Evolutionary conservation across 2,888 invertebrate genomes (phyloP), one percentile per base, ranked within the genome.

Genomic region (Meloe dianella): DNA sequence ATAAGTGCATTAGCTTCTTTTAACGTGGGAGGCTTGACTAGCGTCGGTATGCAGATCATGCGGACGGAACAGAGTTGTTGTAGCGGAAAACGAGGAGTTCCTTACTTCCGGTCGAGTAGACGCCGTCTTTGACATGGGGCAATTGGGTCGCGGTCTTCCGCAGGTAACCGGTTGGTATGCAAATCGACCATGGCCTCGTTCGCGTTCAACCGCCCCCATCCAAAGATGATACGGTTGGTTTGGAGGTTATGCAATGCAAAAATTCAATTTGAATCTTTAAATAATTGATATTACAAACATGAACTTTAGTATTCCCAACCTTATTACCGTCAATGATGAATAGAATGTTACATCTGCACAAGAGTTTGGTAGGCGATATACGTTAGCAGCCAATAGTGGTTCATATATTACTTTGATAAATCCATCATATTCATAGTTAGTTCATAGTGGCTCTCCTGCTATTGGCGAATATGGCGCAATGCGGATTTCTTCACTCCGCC

Each of bases 391-490:
- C 90, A 90, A 89, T 89, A 86, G 87, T 85, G 86, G 85, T 85
- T 88, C 88, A 89, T 89, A 90, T 91, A 90, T 91, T 91, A 91
- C 90, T 90, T 91, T 90, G 91, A 91, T 92, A 92, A 91, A 91
- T 92, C 80, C 82, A 84, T 84, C 83, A 84, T 84, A 84, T 81
- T 83, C 83, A 82, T 83, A 82, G 81, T 75, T 77, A 78, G 81
- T 78, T n/a, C n/a, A 77, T 76, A 78, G 74, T 76, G 75, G 66
- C 63, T 75, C 73, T 70, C 73, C 74, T 74, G 74, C 78, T 75
- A 79, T 80, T 79, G 79, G 80, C 76, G 72, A 74, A 74, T 71
- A 77, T 77, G 85, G 81, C 80, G 80, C 79, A 79, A 72, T 79
- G 79, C 78, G 75, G 79, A 77, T 75, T 78, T 74, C 78, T 78